Evolutionary conservation across 2,888 invertebrate genomes (phyloP).

Genomic region (Stictocephala bisonia): DNA sequence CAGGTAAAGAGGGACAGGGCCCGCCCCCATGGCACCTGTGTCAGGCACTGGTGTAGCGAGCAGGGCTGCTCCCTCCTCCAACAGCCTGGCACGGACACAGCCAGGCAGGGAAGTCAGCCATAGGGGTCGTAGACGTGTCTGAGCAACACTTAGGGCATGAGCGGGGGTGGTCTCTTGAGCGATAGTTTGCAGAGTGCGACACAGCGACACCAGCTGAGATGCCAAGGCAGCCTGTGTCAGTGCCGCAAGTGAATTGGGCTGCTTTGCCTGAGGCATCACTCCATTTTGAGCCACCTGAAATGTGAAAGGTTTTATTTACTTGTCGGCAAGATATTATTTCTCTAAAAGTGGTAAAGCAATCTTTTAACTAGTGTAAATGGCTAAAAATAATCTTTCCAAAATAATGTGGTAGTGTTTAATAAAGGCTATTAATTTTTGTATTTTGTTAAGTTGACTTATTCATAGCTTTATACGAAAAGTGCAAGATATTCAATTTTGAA

Average conservation of each 20-base stretch:
- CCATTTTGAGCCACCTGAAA: constrained; percentile 35
- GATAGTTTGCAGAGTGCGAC: constrained; percentile 64
- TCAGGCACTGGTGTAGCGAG: constrained; percentile 63
- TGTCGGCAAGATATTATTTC: too few species aligned
- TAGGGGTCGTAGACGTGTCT: constrained; percentile 63
- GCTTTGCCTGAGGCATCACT: constrained; percentile 61
- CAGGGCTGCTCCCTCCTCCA: constrained; percentile 58
- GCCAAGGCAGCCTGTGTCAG: constrained; percentile 64
- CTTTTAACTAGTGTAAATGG: too few species aligned
- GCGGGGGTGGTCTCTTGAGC: constrained; percentile 64
- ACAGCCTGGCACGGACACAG: constrained; percentile 58
- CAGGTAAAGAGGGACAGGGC: constrained; percentile 64
- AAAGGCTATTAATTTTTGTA: too few species aligned
- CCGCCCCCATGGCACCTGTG: constrained; percentile 63
- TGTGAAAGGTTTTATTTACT: too few species aligned
- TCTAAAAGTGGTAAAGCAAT: too few species aligned
- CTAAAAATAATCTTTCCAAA: too few species aligned
- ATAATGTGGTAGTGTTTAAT: too few species aligned
- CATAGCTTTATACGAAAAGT: too few species aligned
- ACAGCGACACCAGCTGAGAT: constrained; percentile 64
- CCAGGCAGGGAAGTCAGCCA: constrained; percentile 64
- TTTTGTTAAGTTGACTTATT: too few species aligned
- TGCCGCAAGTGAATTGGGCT: constrained; percentile 63
- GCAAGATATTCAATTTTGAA: too few species aligned
- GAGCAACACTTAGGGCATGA: constrained; percentile 63